Evolutionary conservation across 2,888 invertebrate genomes (phyloP), one percentile per base, ranked within the genome.

Genomic region (Keiferia lycopersicella): DNA sequence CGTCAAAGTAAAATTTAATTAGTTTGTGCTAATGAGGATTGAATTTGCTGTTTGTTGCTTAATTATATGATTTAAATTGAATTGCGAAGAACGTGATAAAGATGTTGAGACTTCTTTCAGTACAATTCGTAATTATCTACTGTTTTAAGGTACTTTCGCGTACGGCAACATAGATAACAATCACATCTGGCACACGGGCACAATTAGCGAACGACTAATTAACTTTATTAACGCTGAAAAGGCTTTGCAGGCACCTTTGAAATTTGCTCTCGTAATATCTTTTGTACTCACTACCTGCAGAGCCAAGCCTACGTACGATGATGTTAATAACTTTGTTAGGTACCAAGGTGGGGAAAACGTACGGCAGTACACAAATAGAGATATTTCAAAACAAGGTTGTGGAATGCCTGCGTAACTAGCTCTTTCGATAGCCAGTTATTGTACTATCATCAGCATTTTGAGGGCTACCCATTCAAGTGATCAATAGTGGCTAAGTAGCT

Each of bases 141-240:
- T 26, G 30, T 53, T 18, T 20, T 12, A 30, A 20, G 2, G 26
- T 26, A 22, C 53, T 26, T 53, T 12, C 18, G 2, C 4, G 41
- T 16, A 59, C 20, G 48, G 39, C 38, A 61, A 61, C 65, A 63
- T 63, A 61, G 65, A 65, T 60, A 65, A 65, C 63, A 65, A 65
- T 67, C 63, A 62, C 65, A 65, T 64, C 69, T 66, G 66, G 66
- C 67, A 68, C 65, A 59, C 63, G 63, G 66, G 71, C 64, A 65
- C 67, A 66, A 68, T 72, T 70, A 69, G 66, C 63, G 64, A 64
- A 66, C 66, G 65, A 69, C 67, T 68, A 70, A 69, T 71, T 68
- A 70, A 68, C 67, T 73, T 71, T 66, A 69, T 70, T 71, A 69
- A 67, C 68, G 64, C 62, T 65, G 67, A 70, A 71, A 68, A 66